phyloP scores from a whole-genome alignment of 2,797 vertebrate species.

The Borostomias antarcticus region DNA sequence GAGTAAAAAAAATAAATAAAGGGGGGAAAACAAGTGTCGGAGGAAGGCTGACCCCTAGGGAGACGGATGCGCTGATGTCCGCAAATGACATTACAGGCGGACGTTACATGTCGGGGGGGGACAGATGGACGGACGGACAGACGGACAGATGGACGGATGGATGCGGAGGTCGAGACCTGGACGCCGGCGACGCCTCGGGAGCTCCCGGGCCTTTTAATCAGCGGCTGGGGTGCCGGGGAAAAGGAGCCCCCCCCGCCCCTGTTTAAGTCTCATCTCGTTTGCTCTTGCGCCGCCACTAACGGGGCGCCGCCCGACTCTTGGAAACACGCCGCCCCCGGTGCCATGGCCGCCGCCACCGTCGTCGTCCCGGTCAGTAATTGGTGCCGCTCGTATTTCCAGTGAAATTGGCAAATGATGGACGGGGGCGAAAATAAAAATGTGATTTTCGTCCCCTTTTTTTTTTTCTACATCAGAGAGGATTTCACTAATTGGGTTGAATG shows the following conservation, averaged over 20 bases:
- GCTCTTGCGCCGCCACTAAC: conserved; percentile 83
- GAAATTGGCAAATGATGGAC: conserved; percentile 89
- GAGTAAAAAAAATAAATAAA: conserved; percentile 53
- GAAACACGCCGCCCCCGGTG: conserved; percentile 82
- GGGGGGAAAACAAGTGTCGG: conserved; percentile 81
- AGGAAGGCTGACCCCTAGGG: conserved; percentile 92
- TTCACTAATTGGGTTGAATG: conserved; percentile 80
- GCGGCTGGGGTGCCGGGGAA: conserved; percentile 83
- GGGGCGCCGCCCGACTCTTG: conserved; percentile 92
- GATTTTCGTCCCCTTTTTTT: conserved; percentile 78
- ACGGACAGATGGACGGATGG: conserved; percentile 36
- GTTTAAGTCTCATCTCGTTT: conserved; percentile 97
- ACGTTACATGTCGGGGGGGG: not conserved
- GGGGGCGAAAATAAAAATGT: conserved; percentile 75
- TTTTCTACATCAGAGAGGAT: conserved; percentile 80
- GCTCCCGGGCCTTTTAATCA: conserved; percentile 91
- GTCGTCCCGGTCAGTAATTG: conserved; percentile 87
- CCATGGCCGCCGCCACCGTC: conserved; percentile 74
- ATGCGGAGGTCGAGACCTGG: conserved; percentile 81
- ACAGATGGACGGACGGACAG: not conserved
- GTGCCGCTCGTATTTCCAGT: conserved; percentile 88
- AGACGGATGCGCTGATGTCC: conserved; percentile 87
- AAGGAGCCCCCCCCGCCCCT: conserved; percentile 88
- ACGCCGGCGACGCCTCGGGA: conserved; percentile 91
- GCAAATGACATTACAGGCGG: conserved; percentile 91